Evolutionary conservation across 1,140 invertebrate species (phyloP).

Genomic region (Drosophila arawakana): DNA sequence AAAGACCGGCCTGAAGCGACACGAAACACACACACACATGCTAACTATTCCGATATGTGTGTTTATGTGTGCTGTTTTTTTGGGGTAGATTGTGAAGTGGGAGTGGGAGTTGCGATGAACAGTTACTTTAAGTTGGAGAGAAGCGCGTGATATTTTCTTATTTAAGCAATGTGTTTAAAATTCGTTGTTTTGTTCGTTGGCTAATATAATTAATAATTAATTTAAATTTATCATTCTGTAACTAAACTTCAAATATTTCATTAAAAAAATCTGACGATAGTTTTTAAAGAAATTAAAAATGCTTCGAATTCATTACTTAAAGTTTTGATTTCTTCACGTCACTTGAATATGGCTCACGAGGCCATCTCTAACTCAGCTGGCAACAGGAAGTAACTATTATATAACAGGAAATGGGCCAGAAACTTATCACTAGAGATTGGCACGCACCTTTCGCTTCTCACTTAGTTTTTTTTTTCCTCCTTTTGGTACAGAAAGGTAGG

Average conservation of each 20-base stretch:
- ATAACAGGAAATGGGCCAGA: slow-evolving; percentile 64
- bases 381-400: slow-evolving; percentile 72
- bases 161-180: not conserved
- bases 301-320: too few relatives aligned
- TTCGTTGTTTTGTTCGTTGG: not conserved
- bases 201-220: too few relatives aligned
- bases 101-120: slow-evolving; percentile 6
- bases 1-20: slow-evolving; percentile 33
- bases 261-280: too few relatives aligned
- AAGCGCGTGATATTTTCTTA: slow-evolving; percentile 6
- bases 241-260: too few relatives aligned
- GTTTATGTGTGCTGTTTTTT: slow-evolving; percentile 22
- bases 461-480: slow-evolving; percentile 6
- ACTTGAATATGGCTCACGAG: slow-evolving; percentile 43
- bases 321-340: not conserved
- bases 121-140: slow-evolving; percentile 14
- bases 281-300: too few relatives aligned
- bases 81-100: slow-evolving; percentile 34
- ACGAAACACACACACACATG: slow-evolving; percentile 10
- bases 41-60: slow-evolving; percentile 41
- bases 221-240: too few relatives aligned
- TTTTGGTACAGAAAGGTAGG: slow-evolving; percentile 34
- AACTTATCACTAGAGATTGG: slow-evolving; percentile 45
- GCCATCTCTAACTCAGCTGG: slow-evolving; percentile 42
- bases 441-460: slow-evolving; percentile 60